Evolutionary conservation across 2,797 vertebrate genomes (phyloP).

Genomic region (Tenualosa ilisha): DNA sequence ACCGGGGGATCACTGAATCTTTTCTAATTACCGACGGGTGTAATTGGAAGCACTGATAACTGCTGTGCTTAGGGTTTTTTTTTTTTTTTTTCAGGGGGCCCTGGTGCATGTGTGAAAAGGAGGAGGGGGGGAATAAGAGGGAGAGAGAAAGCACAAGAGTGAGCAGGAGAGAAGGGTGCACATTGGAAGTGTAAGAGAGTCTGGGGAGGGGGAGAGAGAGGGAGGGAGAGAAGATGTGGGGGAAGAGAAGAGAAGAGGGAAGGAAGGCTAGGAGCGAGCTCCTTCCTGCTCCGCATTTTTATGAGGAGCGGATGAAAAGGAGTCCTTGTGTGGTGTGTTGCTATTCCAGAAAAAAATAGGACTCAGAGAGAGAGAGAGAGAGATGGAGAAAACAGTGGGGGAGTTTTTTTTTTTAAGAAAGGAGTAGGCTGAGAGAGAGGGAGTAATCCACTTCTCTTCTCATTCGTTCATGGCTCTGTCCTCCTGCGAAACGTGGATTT

Average conservation of each 20-base stretch:
- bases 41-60: constrained; percentile 23
- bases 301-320: constrained; percentile 62
- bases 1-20: constrained; percentile 21
- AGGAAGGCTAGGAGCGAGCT: constrained; percentile 53
- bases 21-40: constrained; percentile 22
- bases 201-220: neutral
- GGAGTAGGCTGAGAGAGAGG: constrained; percentile 12
- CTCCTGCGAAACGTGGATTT: neutral
- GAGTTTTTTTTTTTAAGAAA: neutral
- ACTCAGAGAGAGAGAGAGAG: constrained; percentile 22
- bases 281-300: constrained; percentile 58
- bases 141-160: neutral
- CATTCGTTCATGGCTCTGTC: neutral
- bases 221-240: neutral
- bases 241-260: constrained; percentile 34
- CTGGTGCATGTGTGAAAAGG: neutral
- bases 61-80: constrained; percentile 15
- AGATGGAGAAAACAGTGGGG: neutral
- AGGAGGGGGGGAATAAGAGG: neutral
- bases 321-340: constrained; percentile 52
- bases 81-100: neutral
- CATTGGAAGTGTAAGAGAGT: neutral
- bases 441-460: constrained; percentile 18
- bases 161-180: neutral
- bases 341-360: constrained; percentile 56